phyloP scores from a whole-genome alignment of 2,888 invertebrate species.

The Lacanobia wlatinum region DNA sequence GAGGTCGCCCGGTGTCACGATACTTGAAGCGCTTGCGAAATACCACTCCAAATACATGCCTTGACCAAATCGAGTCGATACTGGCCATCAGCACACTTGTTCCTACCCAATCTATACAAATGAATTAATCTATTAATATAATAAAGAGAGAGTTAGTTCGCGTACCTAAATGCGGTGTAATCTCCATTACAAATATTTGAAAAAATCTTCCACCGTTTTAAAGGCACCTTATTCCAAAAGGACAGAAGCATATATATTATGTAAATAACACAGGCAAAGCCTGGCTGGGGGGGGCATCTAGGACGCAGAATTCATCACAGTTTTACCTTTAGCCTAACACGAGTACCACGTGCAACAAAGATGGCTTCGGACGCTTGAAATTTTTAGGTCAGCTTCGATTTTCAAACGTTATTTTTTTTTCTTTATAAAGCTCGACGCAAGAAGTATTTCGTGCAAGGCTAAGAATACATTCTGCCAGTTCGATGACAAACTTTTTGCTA shows the following conservation, averaged over 20 bases:
- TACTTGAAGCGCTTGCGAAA: slow-evolving; percentile 64
- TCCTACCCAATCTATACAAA: not conserved
- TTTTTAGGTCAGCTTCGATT: slow-evolving; percentile 35
- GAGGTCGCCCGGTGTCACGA: slow-evolving; percentile 74
- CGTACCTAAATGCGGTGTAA: too few relatives aligned
- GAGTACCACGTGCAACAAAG: slow-evolving; percentile 9
- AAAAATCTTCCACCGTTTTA: not conserved
- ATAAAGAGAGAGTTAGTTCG: not conserved
- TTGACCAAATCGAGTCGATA: slow-evolving; percentile 13
- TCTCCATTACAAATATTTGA: too few relatives aligned
- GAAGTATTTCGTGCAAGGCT: slow-evolving; percentile 23
- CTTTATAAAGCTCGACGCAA: not conserved
- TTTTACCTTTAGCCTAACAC: slow-evolving; percentile 22
- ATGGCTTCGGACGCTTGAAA: slow-evolving; percentile 6
- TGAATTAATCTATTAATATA: not conserved
- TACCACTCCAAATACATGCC: slow-evolving; percentile 40
- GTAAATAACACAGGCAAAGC: not conserved
- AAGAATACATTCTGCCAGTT: slow-evolving; percentile 6
- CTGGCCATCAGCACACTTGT: not conserved
- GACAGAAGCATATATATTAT: too few relatives aligned
- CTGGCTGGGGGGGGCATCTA: not conserved
- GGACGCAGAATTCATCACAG: slow-evolving; percentile 6
- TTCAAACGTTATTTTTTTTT: slow-evolving; percentile 24
- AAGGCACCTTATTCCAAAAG: not conserved
- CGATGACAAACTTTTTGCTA: slow-evolving; percentile 32